Conservation (phyloP, 37 sponge, comb jelly and placozoan species). For the Theonella swinhoei region DNA sequence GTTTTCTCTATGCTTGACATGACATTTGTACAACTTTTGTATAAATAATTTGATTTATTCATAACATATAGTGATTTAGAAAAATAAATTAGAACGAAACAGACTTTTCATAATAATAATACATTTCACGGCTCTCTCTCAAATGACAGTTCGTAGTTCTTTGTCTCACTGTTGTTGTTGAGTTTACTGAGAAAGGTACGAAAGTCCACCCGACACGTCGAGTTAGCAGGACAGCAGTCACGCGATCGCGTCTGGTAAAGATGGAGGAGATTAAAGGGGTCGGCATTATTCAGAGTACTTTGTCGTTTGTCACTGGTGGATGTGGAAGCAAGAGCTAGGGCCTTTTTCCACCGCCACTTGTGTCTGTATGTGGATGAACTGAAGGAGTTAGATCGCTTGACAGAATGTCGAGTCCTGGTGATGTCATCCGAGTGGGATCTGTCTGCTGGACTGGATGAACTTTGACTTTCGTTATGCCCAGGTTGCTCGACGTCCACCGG, state of each 20-base stretch:
- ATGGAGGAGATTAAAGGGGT: background rate
- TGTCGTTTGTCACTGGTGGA: background rate
- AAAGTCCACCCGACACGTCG: background rate
- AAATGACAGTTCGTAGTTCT: slow-evolving; percentile 7
- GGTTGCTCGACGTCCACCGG: too few species aligned
- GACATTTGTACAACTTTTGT: too few species aligned
- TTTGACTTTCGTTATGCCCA: background rate
- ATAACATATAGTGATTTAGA: too few species aligned
- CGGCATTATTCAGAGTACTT: background rate
- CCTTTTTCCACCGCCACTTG: background rate
- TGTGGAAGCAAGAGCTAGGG: background rate
- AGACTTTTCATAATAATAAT: too few species aligned
- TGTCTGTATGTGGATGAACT: background rate
- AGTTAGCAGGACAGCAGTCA: background rate
- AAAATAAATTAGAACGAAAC: too few species aligned
- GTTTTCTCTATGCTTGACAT: too few species aligned
- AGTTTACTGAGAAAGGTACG: background rate
- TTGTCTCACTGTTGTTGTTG: background rate
- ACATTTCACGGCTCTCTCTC: slow-evolving; percentile 20
- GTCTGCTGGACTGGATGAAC: background rate
- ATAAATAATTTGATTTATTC: too few species aligned
- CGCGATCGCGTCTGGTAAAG: background rate
- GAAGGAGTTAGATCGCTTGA: background rate
- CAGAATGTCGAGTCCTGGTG: background rate
- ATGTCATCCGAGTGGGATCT: background rate